Evolutionary conservation across 2,888 invertebrate species (phyloP).

Genomic region (Archips crataeganus): DNA sequence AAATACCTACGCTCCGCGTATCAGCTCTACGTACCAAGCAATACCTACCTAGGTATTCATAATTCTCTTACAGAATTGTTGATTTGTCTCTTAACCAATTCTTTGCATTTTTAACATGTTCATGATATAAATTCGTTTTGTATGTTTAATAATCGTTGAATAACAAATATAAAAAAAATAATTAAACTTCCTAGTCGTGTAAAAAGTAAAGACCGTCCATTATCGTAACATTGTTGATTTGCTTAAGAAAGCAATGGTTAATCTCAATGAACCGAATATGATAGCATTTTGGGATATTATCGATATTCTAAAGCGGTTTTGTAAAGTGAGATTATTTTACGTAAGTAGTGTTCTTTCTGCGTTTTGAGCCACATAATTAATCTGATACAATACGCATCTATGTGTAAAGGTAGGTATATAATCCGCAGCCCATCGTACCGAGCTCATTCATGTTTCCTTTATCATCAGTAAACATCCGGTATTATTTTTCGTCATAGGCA

Average conservation of each 20-base stretch:
- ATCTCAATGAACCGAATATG: no score
- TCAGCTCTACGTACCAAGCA: conserved; percentile 30
- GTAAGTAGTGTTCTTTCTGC: no score
- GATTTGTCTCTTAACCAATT: not conserved
- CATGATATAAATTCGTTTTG: not conserved
- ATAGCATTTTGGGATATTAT: no score
- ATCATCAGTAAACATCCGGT: conserved; percentile 80
- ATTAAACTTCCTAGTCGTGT: no score
- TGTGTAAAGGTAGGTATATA: conserved; percentile 4
- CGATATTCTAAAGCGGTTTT: no score
- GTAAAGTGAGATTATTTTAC: no score
- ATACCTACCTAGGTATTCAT: conserved; percentile 5
- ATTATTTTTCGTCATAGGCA: conserved; percentile 62
- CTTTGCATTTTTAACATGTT: not conserved
- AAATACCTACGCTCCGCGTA: conserved; percentile 36
- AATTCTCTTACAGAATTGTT: not conserved
- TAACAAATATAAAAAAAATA: not conserved
- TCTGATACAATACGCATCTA: not conserved
- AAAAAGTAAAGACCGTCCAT: no score
- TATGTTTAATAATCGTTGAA: not conserved
- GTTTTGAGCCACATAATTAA: not conserved
- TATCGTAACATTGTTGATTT: no score
- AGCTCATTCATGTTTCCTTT: conserved; percentile 71
- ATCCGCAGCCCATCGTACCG: conserved; percentile 17
- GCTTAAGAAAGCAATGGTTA: no score